Evolutionary conservation across 2,888 invertebrate genomes (phyloP).

Genomic region (Noctuana brunneofusca): DNA sequence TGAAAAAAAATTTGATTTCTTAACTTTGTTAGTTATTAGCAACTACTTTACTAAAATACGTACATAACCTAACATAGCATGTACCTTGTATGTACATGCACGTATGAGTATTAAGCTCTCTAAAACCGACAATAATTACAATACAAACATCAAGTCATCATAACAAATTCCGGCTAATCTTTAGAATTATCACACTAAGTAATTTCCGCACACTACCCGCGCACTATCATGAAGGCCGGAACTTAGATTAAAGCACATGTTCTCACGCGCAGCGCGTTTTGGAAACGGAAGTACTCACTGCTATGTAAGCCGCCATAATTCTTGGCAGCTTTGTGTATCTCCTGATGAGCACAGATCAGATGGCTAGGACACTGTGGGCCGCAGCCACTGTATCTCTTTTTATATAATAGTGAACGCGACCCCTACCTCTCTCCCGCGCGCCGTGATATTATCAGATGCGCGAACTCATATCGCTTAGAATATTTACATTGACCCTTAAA

Average conservation of each 20-base stretch:
- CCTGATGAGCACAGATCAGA: slow-evolving; percentile 29
- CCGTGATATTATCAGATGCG: slow-evolving; percentile 23
- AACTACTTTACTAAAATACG: too few species aligned
- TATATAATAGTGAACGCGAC: slow-evolving; percentile 28
- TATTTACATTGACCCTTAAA: slow-evolving; percentile 4
- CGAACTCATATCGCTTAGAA: not conserved
- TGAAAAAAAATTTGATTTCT: too few species aligned
- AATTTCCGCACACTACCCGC: not conserved
- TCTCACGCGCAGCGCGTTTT: not conserved
- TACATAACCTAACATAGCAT: too few species aligned
- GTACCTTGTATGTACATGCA: too few species aligned
- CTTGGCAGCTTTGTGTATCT: slow-evolving; percentile 23
- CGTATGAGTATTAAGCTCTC: too few species aligned
- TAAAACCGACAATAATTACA: too few species aligned
- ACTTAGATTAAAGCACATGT: slow-evolving; percentile 2
- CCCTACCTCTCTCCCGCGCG: slow-evolving; percentile 5
- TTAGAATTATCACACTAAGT: not conserved
- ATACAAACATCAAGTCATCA: too few species aligned
- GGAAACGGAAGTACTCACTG: slow-evolving; percentile 25
- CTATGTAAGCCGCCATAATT: slow-evolving; percentile 20
- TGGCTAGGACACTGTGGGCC: slow-evolving; percentile 23
- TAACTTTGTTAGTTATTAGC: too few species aligned
- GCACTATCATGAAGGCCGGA: not conserved
- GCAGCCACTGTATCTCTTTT: slow-evolving; percentile 20
- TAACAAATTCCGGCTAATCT: not conserved